Base-by-base conservation (phyloP, 37 sponge, comb jelly and placozoan species). In the Ianthella basta region DNA sequence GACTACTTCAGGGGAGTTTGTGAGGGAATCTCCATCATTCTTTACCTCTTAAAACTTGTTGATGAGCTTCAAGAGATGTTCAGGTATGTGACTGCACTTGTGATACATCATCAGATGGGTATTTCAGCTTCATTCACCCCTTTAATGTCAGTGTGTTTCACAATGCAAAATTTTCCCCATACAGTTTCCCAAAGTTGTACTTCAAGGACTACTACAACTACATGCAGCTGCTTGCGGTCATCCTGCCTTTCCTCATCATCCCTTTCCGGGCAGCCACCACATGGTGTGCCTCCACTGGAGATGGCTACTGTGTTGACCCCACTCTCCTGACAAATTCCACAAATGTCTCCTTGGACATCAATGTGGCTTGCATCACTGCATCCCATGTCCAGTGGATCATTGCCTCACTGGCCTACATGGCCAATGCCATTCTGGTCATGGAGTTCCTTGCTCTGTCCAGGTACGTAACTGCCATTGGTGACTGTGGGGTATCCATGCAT, bases 241-340 rank as follows among this genome's bases (percentile, higher is more conserved):
- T 41, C 39, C 54, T 75, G 50, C 78, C 78, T 1, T 75, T 75
- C 54, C n/a, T 36, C 3, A 75, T 75, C 20, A 75, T 75, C 21
- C 78, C 78, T 16, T 75, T 75, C 25, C 78, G 78, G 20, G 78
- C 78, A 12, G 78, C 78, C 53, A 75, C 78, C 37, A 75, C 78
- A 75, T 75, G 78, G 78, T 75, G 78, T 75, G 78, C 78, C 14
- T 75, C 78, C 44, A 75, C 78, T 41, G 78, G 78, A 19, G 78
- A 39, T 24, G 78, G 78, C 44, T 75, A 75, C 54, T 75, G 78
- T 75, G 78, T 53, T 10, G 25, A 40, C 18, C 78, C 78, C 14
- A 27, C 27, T 27, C 3, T n/a, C 4, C 27, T n/a, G 27, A 2
- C 64, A n/a, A 61, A 61, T 61, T 61, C 64, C 24, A 24, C 37